These are phyloP conservation scores for Matsumyia berberina DNA, from an alignment of 2,888 invertebrate species.

Conservation along the genomic window DNA sequence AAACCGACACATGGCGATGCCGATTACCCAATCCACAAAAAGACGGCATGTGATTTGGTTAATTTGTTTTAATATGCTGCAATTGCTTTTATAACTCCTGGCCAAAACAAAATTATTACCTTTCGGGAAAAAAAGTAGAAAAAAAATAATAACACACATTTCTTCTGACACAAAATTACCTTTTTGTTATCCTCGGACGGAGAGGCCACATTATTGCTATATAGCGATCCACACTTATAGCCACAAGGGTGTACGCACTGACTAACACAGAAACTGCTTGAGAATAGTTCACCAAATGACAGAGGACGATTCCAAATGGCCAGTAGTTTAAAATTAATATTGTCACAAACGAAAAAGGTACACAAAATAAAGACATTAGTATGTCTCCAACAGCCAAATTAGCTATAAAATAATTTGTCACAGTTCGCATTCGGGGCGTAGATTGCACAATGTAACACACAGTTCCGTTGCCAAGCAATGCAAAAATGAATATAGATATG, in stretches of 20 bases:
- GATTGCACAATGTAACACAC: conserved; percentile 95
- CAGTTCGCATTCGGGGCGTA: conserved; percentile 94
- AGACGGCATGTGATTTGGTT: too few relatives aligned
- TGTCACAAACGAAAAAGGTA: conserved; percentile 95
- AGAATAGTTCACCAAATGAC: conserved; percentile 92
- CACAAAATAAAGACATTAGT: conserved; percentile 94
- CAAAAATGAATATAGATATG: conserved; percentile 88
- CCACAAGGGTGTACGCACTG: conserved; percentile 95
- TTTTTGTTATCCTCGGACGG: conserved; percentile 91
- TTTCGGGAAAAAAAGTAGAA: not conserved
- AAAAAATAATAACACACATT: not conserved
- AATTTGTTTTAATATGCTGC: too few relatives aligned
- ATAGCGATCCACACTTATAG: conserved; percentile 95
- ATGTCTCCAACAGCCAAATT: conserved; percentile 95
- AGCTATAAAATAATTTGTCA: conserved; percentile 96
- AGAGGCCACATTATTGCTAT: conserved; percentile 96
- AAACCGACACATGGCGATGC: too few relatives aligned
- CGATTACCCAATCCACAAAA: too few relatives aligned
- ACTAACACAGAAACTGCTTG: conserved; percentile 93
- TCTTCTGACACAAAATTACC: conserved; percentile 79
- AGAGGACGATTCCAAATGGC: conserved; percentile 94
- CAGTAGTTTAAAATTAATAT: conserved; percentile 92
- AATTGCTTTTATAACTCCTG: too few relatives aligned
- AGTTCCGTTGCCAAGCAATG: conserved; percentile 90
- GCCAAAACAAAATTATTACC: too few relatives aligned